Conservation (phyloP, 2,797 vertebrate genomes). For the Melanotaenia pygmaea region DNA sequence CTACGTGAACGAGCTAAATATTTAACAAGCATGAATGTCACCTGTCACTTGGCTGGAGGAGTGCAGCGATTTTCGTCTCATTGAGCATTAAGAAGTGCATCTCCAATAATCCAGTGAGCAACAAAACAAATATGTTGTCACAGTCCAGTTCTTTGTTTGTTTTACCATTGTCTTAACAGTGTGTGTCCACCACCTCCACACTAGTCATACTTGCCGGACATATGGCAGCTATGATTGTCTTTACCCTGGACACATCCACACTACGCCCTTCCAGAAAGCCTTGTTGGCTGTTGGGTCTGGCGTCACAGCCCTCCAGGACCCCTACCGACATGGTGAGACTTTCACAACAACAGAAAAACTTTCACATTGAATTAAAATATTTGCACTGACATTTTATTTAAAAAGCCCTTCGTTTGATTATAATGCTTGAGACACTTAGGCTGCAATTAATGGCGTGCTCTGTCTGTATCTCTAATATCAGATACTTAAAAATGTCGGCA, state of each 20-base stretch:
- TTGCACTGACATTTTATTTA: background rate
- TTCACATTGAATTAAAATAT: background rate
- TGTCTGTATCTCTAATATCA: no score
- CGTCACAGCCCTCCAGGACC: conserved; percentile 86
- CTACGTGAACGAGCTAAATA: no score
- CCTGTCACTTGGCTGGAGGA: no score
- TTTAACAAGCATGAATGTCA: no score
- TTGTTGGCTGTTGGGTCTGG: conserved; percentile 91
- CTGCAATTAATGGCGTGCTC: no score
- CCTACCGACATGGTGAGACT: conserved; percentile 95
- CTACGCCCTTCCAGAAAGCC: conserved; percentile 87
- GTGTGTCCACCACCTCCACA: conserved; percentile 48
- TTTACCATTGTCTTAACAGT: conserved; percentile 39
- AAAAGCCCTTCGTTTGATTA: background rate
- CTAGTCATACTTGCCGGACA: conserved; percentile 28
- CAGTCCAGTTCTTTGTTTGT: background rate
- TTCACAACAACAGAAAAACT: background rate
- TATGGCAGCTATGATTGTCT: conserved; percentile 61
- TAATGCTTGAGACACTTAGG: background rate
- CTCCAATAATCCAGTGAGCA: background rate
- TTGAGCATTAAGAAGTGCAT: background rate
- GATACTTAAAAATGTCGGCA: no score
- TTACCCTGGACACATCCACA: conserved; percentile 92
- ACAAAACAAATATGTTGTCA: background rate
- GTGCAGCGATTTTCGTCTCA: no score